phyloP scores from a whole-genome alignment of 2,113 vertebrate genomes.

The Gavialis gangeticus region DNA sequence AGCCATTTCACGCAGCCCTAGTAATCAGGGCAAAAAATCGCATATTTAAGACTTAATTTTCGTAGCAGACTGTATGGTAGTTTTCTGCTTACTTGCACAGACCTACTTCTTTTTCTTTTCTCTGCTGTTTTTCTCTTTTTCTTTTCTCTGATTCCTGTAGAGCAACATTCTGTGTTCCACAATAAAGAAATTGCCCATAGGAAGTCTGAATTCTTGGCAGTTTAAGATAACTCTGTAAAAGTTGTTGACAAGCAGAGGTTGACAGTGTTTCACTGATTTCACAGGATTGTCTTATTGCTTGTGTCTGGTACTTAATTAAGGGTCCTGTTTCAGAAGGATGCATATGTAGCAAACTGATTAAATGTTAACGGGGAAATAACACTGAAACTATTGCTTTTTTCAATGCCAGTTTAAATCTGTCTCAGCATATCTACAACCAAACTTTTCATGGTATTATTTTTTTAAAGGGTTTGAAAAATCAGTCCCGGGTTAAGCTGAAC shows the following conservation, averaged over 20 bases:
- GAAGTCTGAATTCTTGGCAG: neutral
- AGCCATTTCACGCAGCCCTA: too few species aligned
- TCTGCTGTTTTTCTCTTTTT: too few species aligned
- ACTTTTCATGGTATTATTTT: neutral
- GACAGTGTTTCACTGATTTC: neutral
- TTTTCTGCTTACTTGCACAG: neutral
- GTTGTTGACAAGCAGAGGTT: neutral
- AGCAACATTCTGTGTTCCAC: neutral
- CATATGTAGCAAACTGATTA: neutral
- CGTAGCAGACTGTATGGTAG: neutral
- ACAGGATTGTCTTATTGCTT: neutral
- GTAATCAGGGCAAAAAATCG: neutral
- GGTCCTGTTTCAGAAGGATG: neutral
- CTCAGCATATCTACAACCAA: neutral
- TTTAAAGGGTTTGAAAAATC: conserved; percentile 93
- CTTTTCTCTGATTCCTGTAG: neutral
- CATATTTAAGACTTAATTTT: neutral
- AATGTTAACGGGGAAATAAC: neutral
- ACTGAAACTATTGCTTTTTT: accelerated
- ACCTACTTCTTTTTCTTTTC: neutral
- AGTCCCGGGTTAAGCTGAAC: conserved; percentile 92
- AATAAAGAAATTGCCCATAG: neutral
- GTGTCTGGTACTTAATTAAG: neutral
- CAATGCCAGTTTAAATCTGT: neutral
- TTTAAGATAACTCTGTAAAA: neutral